Evolutionary conservation across 2,888 invertebrate genomes (phyloP).

Genomic region (Tetragonula carbonaria): DNA sequence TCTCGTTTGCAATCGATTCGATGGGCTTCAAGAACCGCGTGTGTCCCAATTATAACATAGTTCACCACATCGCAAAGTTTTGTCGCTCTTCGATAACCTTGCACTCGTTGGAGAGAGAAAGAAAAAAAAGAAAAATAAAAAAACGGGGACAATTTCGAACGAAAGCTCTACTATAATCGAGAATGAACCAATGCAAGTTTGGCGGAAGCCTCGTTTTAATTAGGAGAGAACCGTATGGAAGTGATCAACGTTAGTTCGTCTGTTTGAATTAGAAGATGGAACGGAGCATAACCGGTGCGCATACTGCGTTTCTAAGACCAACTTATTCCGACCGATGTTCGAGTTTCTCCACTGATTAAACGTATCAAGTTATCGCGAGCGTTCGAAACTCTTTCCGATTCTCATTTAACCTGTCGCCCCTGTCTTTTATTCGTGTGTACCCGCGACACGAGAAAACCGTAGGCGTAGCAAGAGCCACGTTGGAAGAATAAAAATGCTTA

Average conservation of each 20-base stretch:
- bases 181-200: background rate
- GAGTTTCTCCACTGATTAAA: constrained; percentile 13
- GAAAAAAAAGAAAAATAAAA: too few relatives aligned
- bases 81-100: background rate
- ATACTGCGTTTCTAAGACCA: background rate
- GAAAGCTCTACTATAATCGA: background rate
- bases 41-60: constrained; percentile 13
- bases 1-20: constrained; percentile 29
- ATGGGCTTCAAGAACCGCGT: constrained; percentile 3
- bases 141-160: background rate
- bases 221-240: background rate
- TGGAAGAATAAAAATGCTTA: background rate
- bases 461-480: background rate
- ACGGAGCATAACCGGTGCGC: constrained; percentile 12
- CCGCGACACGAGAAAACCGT: background rate
- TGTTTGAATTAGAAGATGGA: constrained; percentile 11
- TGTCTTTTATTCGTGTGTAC: background rate
- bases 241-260: constrained; percentile 29
- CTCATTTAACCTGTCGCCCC: background rate
- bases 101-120: too few relatives aligned
- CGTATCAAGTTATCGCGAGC: background rate
- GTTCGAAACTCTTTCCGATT: constrained; percentile 15
- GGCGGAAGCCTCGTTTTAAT: constrained; percentile 1
- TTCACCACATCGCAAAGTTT: too few relatives aligned
- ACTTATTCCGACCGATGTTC: too few relatives aligned